Conservation (phyloP, 2,113 vertebrate species). For the Oophaga pumilio region DNA sequence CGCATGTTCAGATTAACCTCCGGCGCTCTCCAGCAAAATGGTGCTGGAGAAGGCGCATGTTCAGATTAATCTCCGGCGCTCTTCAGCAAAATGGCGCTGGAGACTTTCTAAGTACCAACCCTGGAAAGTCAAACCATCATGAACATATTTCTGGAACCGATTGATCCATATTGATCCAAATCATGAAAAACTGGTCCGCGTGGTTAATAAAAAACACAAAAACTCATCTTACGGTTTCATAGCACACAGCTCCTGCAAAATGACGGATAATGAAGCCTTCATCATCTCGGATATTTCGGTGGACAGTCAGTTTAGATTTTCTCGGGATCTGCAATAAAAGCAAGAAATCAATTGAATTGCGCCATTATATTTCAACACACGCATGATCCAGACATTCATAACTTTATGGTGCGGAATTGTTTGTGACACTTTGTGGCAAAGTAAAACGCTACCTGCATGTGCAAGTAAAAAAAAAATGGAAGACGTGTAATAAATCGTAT, state of each 20-base stretch:
- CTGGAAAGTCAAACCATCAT: not conserved
- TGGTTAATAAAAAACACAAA: not conserved
- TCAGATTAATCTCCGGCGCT: too few species aligned
- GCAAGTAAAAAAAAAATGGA: constrained; percentile 7
- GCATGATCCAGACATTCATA: not conserved
- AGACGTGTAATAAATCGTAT: not conserved
- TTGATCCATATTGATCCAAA: too few species aligned
- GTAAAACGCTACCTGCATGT: not conserved
- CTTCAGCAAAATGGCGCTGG: too few species aligned
- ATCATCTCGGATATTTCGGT: constrained; percentile 95
- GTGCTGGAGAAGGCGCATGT: too few species aligned
- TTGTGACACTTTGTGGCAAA: not conserved
- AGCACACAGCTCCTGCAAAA: constrained; percentile 97
- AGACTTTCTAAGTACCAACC: too few species aligned
- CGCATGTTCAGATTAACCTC: too few species aligned
- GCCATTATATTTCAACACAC: not conserved
- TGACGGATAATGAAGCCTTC: constrained; percentile 96
- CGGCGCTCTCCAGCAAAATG: too few species aligned
- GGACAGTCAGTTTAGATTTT: constrained; percentile 93
- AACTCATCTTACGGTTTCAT: constrained; percentile 86
- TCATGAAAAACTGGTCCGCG: not conserved
- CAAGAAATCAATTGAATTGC: not conserved
- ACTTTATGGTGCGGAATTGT: not conserved
- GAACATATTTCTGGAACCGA: not conserved
- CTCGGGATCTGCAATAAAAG: constrained; percentile 84